Evolutionary conservation across 2,888 invertebrate species (phyloP), one percentile per base, ranked within the genome.

Genomic region (Cephus spinipes): DNA sequence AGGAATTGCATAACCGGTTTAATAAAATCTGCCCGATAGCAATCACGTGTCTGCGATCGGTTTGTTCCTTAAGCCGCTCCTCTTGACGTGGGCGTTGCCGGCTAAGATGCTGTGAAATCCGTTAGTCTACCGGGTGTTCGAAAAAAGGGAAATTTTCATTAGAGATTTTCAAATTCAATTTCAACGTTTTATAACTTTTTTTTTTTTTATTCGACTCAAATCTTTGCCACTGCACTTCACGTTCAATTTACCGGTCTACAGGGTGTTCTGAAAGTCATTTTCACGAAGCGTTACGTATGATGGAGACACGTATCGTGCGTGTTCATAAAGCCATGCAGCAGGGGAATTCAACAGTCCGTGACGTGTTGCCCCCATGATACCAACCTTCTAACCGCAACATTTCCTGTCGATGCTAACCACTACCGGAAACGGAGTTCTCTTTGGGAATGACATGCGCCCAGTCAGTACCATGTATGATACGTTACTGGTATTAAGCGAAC

Each of bases 291-390:
- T 32, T 74, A 79, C 12, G 81, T 81, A 83, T 9, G 55, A 23
- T 55, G 9, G 55, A 6, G 55, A 23, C 23, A 55, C 55, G 55
- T 23, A 55, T 55, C 83, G 80, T 79, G 85, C 83, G 85, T 78
- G 80, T 76, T 83, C 82, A 83, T 83, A 83, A 84, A 82, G 77
- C 86, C 86, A 81, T 87, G 81, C 81, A 84, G 87, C 71, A 33
- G 55, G 33, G 83, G 83, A 81, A 83, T 83, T 80, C 83, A 80
- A 78, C 87, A 84, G 82, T 83, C 83, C 82, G 83, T 85, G 84
- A 86, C 87, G 81, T 82, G 83, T 81, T 79, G 83, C 83, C 79
- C 80, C 84, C 84, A 55, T 55, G 55, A 23, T 55, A 55, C 55
- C 55, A 55, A 55, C 55, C 81, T 79, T 81, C 73, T 80, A 78